Evolutionary conservation across 1,140 invertebrate species (phyloP), one percentile per base, ranked within the genome.

Genomic region (Aporrectodea caliginosa): DNA sequence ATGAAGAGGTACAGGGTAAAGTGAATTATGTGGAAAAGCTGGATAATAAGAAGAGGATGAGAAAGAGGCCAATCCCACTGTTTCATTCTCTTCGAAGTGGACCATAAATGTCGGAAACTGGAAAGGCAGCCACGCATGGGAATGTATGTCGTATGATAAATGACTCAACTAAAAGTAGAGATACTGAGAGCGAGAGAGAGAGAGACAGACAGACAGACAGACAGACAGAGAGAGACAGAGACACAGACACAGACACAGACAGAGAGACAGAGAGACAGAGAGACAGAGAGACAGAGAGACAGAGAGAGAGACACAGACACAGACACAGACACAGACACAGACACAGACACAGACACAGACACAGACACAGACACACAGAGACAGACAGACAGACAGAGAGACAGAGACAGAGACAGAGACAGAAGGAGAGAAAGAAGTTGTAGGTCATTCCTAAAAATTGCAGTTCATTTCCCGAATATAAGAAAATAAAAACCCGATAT

Each of bases 251-350:
- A 58, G 43, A 58, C 6, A 58, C 6, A 58, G 43, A 58, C 6
- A 58, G 43, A 58, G 43, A 58, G 43, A 12, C 43, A 58, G 43
- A 58, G 43, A 58, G 43, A 58, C 6, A 58, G 43, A 58, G 43
- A 58, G 43, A 58, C 43, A 58, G 43, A 58, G 43, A 58, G 43
- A 58, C 43, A 58, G 43, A 58, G 43, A 58, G 43, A 58, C 43
- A 58, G 43, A 58, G 43, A 58, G 43, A 58, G 6, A 58, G 43
- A 58, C 6, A 58, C 6, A 58, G 43, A 58, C 43, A 58, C 6
- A 58, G 6, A 58, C 6, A 58, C 43, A 58, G 43, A 58, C 43
- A 58, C 6, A 58, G 6, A 58, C 6, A 58, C 43, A 58, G 43
- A 22, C 43, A 58, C 6, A 58, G 22, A 58, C 43, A 58, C 6